Evolutionary conservation across 2,797 vertebrate species (phyloP), one percentile per base, ranked within the genome.

Genomic region (Gorsachius magnificus): DNA sequence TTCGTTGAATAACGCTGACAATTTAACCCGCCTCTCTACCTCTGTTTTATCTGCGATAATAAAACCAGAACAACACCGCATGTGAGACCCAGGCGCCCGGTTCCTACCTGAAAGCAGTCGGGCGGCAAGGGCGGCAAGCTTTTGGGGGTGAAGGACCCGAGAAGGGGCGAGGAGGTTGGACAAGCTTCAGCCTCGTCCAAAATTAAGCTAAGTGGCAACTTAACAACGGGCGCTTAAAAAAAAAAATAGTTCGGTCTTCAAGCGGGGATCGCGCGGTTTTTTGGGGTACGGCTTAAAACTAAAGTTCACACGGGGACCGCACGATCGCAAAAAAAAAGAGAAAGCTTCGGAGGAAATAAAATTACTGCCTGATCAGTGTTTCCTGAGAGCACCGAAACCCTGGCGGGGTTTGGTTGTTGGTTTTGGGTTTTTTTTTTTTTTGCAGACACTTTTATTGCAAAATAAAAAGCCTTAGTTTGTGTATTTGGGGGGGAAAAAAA

Each of bases 1-100:
- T 93, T 94, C 95, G 95, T 96, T 97, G 95, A 92, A 76, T 48
- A 90, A 89, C 36, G 93, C 82, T 84, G 91, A 70, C 78, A 88
- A 80, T 85, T 78, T 86, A 68, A 92, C 90, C 50, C 45, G 75
- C 80, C 87, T 88, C 78, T 72, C 83, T 85, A 87, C 87, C 89
- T 89, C 85, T 92, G 90, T 90, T 90, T 91, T 95, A 45, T 89
- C 87, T 75, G 87, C 81, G 71, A 68, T 74, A 79, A 77, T 71
- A 94, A 93, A 87, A 65, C 56, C 85, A 85, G 93, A 77, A 63
- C 79, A n/a, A 35, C 63, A 66, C 82, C 79, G 85, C 78, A 35
- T 66, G 87, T 48, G 86, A 93, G 87, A 95, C 35, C 85, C 89
- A 48, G 87, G 81, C 87, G 81, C 26, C 76, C 9, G 75, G 66